Base-by-base conservation (phyloP, 2,797 vertebrate genomes). In the Tachyglossus aculeatus region DNA sequence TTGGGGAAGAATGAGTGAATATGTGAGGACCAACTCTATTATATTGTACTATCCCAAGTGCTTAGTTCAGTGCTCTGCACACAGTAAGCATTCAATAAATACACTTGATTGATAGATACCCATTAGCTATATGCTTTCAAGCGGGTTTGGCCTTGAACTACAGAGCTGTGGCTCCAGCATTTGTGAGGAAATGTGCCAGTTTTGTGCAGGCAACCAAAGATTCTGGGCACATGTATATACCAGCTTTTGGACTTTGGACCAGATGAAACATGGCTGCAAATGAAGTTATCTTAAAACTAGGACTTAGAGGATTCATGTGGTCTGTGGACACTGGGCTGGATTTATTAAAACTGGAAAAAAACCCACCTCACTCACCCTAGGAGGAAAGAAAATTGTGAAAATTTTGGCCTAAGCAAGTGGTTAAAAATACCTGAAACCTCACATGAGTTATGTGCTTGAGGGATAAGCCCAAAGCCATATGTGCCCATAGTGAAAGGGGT, bases 371-470 rank as follows among this genome's bases (percentile, higher is more conserved):
- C n/a, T n/a, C n/a, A n/a, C 53, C 77, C 58, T 52, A 82, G 59
- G 67, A 75, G 36, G 58, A 68, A 75, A 63, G 32, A 55, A 67
- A 58, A 67, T 60, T 58, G 71, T 47, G 69, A 59, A 65, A 78
- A 76, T 78, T 68, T 50, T 67, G 66, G 55, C 72, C 77, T 41
- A 72, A 78, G 68, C 63, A 57, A 64, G 63, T 77, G 64, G 0
- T 4, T 27, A 0, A 52, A 66, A 34, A 68, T 0, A 0, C 67
- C 55, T 65, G 14, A 65, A 63, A 59, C 67, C 59, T 38, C 57
- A 68, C 37, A 5, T 32, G 56, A 64, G 81, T 24, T 60, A 15
- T 59, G 12, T 53, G 69, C 69, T 69, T 66, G 16, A 74, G 48
- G 55, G 68, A 57, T 75, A 62, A 44, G 50, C 9, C 0, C 2